Conservation (phyloP, 2,113 vertebrate species). For the Eurypyga helias region DNA sequence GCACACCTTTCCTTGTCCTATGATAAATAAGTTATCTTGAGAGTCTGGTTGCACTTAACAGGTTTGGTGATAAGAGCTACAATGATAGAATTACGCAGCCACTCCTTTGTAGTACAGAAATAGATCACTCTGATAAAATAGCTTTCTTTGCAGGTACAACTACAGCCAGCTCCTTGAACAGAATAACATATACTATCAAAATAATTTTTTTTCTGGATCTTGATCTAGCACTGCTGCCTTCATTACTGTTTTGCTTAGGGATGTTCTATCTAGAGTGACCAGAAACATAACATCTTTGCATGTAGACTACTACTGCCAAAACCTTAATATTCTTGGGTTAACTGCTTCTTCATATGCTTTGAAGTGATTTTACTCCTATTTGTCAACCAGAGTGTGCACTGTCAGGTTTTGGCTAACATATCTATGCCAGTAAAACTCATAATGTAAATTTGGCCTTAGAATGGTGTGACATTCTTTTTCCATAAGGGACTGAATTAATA, state of each 20-base stretch:
- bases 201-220: neutral
- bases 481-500: neutral
- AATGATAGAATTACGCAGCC: slow-evolving; percentile 29
- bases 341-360: neutral
- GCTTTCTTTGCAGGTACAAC: neutral
- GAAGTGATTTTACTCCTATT: neutral
- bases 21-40: slow-evolving; percentile 35
- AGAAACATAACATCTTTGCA: neutral
- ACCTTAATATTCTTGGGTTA: neutral
- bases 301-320: neutral
- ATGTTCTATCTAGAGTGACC: neutral
- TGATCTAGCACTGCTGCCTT: neutral
- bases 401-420: neutral
- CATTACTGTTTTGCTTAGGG: neutral
- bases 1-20: neutral
- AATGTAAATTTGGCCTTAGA: neutral
- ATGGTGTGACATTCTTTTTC: neutral
- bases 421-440: neutral
- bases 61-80: slow-evolving; percentile 30
- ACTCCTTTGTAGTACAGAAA: neutral
- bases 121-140: slow-evolving; percentile 4
- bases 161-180: neutral
- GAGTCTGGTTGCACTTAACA: slow-evolving; percentile 4
- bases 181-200: neutral
- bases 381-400: neutral